These are phyloP conservation scores for Ichneumon xanthorius DNA, from an alignment of 2,888 invertebrate species.

Conservation along the genomic window DNA sequence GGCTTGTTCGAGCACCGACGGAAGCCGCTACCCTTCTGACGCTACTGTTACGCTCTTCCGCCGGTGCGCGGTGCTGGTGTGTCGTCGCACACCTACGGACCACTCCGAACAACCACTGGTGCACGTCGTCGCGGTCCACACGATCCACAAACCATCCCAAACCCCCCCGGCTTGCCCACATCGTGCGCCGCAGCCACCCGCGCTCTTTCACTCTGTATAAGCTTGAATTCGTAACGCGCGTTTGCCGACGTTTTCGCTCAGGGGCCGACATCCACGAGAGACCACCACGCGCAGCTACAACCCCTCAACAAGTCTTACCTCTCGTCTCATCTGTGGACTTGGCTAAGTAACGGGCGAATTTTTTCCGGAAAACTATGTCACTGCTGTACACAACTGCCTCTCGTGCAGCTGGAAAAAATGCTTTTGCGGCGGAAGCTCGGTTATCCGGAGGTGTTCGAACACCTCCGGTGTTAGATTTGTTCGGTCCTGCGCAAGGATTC, in stretches of 20 bases:
- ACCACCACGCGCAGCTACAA: constrained; percentile 36
- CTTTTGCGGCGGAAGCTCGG: background rate
- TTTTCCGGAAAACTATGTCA: background rate
- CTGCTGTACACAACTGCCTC: too few species aligned
- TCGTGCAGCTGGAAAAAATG: background rate
- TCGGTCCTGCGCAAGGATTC: too few species aligned
- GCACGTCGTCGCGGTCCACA: constrained; percentile 47
- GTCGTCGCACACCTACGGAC: constrained; percentile 21
- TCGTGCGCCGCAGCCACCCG: constrained; percentile 40
- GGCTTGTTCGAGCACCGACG: constrained; percentile 40
- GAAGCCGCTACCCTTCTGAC: constrained; percentile 13
- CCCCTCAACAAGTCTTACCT: background rate
- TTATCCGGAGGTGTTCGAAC: too few species aligned
- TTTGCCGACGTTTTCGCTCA: constrained; percentile 56
- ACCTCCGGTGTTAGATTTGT: too few species aligned
- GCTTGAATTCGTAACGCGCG: constrained; percentile 72
- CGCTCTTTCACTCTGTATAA: constrained; percentile 57
- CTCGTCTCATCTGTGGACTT: constrained; percentile 19
- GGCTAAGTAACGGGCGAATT: constrained; percentile 24
- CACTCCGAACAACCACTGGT: constrained; percentile 24
- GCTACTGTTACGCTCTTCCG: constrained; percentile 30
- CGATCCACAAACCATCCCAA: constrained; percentile 48
- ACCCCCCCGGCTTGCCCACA: background rate
- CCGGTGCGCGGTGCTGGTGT: background rate
- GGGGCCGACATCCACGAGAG: constrained; percentile 14